Percentiles rank a stretch among this genome's conserved stretches.
phyloP scores from a whole-genome alignment of 2,113 vertebrate species.

The Limanda limanda region DNA sequence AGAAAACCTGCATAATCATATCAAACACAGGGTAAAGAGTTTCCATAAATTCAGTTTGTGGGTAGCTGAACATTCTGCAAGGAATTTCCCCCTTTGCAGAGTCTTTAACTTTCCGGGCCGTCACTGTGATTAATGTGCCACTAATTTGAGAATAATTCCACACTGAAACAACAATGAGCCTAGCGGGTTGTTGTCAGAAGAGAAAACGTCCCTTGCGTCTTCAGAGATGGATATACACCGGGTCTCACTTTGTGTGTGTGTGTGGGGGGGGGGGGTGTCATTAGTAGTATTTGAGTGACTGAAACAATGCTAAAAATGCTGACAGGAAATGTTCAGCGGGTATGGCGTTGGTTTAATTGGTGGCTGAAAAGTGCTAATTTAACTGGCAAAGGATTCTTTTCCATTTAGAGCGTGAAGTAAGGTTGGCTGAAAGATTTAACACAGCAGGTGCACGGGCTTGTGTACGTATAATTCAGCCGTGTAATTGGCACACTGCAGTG shows the following conservation, averaged over 20 bases:
- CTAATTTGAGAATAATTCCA: conserved; percentile 76
- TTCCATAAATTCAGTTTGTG: conserved; percentile 48
- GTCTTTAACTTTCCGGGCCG: conserved; percentile 70
- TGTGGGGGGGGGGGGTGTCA: not conserved
- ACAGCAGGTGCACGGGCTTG: conserved; percentile 50
- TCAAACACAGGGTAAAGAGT: conserved; percentile 34
- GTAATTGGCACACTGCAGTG: conserved; percentile 47
- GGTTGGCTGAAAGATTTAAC: conserved; percentile 42
- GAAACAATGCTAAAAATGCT: conserved; percentile 52
- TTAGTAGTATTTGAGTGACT: conserved; percentile 47
- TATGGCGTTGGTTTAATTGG: conserved; percentile 57
- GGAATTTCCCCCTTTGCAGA: conserved; percentile 46
- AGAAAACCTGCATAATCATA: conserved; percentile 56
- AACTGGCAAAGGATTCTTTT: conserved; percentile 55
- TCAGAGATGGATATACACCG: conserved; percentile 42
- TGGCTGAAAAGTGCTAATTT: conserved; percentile 66
- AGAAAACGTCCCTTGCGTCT: conserved; percentile 50
- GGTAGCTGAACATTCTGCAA: conserved; percentile 13
- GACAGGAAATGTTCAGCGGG: conserved; percentile 34
- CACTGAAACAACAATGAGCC: conserved; percentile 60
- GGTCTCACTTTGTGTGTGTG: conserved; percentile 28
- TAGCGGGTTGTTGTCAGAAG: conserved; percentile 47
- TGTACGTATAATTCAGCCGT: conserved; percentile 57
- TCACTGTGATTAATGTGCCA: conserved; percentile 74
- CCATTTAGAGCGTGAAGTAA: conserved; percentile 48